phyloP scores from a whole-genome alignment of 1,140 invertebrate genomes.

The Drosophila funebris region DNA sequence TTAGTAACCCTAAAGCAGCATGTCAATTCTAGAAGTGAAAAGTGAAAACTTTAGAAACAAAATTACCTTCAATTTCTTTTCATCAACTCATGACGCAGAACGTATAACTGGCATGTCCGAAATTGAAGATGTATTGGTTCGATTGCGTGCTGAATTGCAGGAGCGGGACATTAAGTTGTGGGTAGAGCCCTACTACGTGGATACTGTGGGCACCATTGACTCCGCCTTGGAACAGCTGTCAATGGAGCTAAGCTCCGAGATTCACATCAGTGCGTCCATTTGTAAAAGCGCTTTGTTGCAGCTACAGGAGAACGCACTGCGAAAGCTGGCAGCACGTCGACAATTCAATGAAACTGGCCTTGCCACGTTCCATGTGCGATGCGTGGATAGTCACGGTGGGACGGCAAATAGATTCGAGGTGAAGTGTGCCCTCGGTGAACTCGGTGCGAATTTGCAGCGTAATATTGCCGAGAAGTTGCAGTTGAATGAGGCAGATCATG shows the following conservation, averaged over 20 bases:
- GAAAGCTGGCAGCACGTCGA: constrained; percentile 87
- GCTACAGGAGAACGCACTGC: constrained; percentile 87
- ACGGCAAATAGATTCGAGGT: constrained; percentile 57
- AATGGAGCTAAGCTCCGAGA: constrained; percentile 84
- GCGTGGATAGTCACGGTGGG: constrained; percentile 57
- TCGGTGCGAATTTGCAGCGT: constrained; percentile 85
- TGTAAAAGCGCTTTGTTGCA: constrained; percentile 85
- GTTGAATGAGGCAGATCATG: constrained; percentile 59
- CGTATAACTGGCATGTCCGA: constrained; percentile 39
- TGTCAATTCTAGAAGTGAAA: not conserved
- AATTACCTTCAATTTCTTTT: not conserved
- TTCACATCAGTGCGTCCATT: constrained; percentile 84
- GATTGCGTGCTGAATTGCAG: constrained; percentile 42
- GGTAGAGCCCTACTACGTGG: constrained; percentile 87
- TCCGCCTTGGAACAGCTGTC: constrained; percentile 85
- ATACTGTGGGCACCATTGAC: constrained; percentile 82
- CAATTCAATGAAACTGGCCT: constrained; percentile 87
- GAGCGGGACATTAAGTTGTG: constrained; percentile 87
- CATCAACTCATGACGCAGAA: not conserved
- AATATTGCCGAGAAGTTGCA: constrained; percentile 85
- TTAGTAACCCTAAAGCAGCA: not conserved
- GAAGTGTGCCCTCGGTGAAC: constrained; percentile 59
- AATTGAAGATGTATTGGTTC: constrained; percentile 46
- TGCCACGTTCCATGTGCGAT: constrained; percentile 74
- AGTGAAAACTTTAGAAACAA: not conserved